Evolutionary conservation across 2,888 invertebrate genomes (phyloP), one percentile per base, ranked within the genome.

Genomic region (Calameuta filiformis): DNA sequence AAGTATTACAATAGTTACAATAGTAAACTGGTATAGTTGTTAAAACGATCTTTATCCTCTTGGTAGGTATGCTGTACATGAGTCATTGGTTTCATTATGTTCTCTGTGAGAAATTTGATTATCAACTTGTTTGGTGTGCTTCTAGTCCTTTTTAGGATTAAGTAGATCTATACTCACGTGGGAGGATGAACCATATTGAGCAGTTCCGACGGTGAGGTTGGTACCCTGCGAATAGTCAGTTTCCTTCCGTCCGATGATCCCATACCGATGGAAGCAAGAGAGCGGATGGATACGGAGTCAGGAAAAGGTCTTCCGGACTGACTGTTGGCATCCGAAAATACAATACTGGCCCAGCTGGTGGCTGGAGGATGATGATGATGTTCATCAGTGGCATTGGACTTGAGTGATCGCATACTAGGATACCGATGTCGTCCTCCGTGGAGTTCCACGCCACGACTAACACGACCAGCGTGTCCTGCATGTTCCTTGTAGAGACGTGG

Each of bases 201-300:
- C 85, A 97, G 93, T 92, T 97, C 97, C 84, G 95, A 95, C 79
- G 97, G 97, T 84, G 97, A 96, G 76, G 96, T 96, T 79, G 97
- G 97, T 85, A 97, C 96, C 89, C 96, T 94, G 87, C 96, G 93
- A 86, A 97, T 96, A 86, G 96, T 96, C 94, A 97, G 94, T 92
- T 96, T 96, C 86, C 95, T 94, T 74, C 97, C 97, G 92, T 97
- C 97, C 71, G 97, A 97, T 82, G 97, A 97, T 56, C 97, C 97
- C 94, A 97, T 95, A 76, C 97, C 97, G 85, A 97, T 96, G 76
- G 97, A 96, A 78, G 96, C 96, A 86, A 96, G 94, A 74, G 96
- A 96, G 82, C 96, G 93, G 82, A 96, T 94, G 56, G 96, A 96
- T 56, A 95, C 94, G 74, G 95, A 95, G 92, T 96, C 96, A 76